A percentile compares a stretch with the other conserved stretches of the same genome.
Evolutionary conservation across 2,888 invertebrate species (phyloP).

Genomic region (Chloroclystis v-ata): DNA sequence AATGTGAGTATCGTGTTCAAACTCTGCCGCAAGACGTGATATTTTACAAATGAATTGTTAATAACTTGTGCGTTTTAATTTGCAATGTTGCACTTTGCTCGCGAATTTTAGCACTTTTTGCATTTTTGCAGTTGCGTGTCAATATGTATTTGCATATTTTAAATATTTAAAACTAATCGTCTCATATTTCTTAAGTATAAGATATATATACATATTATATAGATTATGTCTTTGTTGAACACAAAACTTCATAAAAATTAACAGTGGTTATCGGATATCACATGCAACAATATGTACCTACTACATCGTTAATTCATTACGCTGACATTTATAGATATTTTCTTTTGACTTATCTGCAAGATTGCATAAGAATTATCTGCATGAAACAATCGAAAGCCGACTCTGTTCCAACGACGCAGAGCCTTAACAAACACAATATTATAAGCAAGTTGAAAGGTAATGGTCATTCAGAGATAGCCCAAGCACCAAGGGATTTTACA

Average conservation of each 20-base stretch:
- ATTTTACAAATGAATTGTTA: slow-evolving; percentile 18
- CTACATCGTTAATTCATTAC: no score
- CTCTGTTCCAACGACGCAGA: not conserved
- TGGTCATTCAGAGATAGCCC: slow-evolving; percentile 10
- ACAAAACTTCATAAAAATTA: no score
- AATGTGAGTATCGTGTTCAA: not conserved
- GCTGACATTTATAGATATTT: no score
- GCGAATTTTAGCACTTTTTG: slow-evolving; percentile 6
- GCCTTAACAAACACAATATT: not conserved
- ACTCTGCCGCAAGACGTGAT: slow-evolving; percentile 18
- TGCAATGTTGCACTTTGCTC: slow-evolving; percentile 11
- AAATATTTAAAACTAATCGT: not conserved
- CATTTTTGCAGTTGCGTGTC: slow-evolving; percentile 9
- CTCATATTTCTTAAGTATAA: not conserved
- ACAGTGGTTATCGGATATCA: no score
- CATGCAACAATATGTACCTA: no score
- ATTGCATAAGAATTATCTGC: no score
- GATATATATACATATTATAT: no score
- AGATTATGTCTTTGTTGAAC: no score
- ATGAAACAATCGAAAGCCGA: not conserved
- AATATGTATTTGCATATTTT: not conserved
- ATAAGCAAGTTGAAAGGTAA: slow-evolving; percentile 13
- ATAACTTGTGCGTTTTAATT: slow-evolving; percentile 13
- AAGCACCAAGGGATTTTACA: slow-evolving; percentile 1
- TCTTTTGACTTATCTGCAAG: no score